phyloP scores from a whole-genome alignment of 2,888 invertebrate genomes.

The Beris chalybata region DNA sequence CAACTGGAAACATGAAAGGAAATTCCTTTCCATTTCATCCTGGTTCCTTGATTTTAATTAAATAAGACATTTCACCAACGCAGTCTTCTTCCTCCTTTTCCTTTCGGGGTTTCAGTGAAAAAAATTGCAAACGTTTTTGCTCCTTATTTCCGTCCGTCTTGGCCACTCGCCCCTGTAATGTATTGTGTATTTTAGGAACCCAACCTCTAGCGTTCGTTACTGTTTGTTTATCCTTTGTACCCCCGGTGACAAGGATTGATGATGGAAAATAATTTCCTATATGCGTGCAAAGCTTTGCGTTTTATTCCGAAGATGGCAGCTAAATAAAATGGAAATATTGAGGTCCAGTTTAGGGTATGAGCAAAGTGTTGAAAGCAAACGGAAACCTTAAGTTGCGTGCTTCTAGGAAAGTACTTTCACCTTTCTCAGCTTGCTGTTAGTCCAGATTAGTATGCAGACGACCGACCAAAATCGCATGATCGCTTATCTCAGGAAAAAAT shows the following conservation, averaged over 20 bases:
- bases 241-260: slow-evolving; percentile 10
- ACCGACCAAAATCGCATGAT: too few species aligned
- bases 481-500: too few species aligned
- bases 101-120: too few species aligned
- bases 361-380: too few species aligned
- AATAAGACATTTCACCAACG: slow-evolving; percentile 6
- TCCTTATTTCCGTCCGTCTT: neutral
- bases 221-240: slow-evolving; percentile 2
- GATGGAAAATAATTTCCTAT: slow-evolving; percentile 3
- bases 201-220: neutral
- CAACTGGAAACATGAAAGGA: slow-evolving; percentile 3
- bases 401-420: too few species aligned
- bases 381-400: too few species aligned
- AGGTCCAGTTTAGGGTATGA: too few species aligned
- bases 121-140: too few species aligned
- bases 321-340: neutral
- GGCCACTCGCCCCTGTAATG: neutral
- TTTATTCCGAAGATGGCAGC: neutral
- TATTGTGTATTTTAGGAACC: too few species aligned
- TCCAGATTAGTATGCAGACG: too few species aligned
- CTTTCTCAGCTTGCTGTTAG: too few species aligned
- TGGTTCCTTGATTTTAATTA: slow-evolving; percentile 16
- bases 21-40: slow-evolving; percentile 2
- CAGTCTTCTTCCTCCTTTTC: too few species aligned
- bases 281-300: neutral